Evolutionary conservation across 1,140 invertebrate species (phyloP), one percentile per base, ranked within the genome.

Genomic region (Saccostrea glomerata): DNA sequence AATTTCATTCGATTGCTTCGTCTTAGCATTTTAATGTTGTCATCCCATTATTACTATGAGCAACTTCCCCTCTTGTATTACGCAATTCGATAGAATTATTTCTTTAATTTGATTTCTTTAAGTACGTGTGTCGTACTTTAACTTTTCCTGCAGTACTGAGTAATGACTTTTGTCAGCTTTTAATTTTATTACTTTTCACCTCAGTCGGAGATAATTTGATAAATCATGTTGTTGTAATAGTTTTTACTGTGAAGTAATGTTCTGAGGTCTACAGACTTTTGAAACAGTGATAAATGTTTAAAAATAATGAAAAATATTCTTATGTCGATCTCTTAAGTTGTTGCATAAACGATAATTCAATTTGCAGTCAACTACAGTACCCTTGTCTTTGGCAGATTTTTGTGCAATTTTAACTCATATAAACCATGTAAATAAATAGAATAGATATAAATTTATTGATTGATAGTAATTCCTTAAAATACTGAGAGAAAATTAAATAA

Each of bases 111-210:
- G 30, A 77, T 77, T 77, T 25, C 70, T 36, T 30, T 30, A 77
- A 36, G 11, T 15, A 77, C 11, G 30, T 25, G 11, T 9, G 11
- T 30, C 25, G 30, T 77, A 40, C 25, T 30, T 77, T 77, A 11
- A 25, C 25, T 17, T 3, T 30, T 77, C 7, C 25, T 36, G 15
- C n/a, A 77, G 13, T 25, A 11, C 30, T 77, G 11, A 25, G 30
- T 7, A 77, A 25, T 77, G 23, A 4, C 23, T 30, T 1, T 36
- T 77, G 30, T 77, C 25, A 36, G 30, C 17, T 77, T 77, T 77
- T 30, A 77, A 77, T 77, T 77, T 15, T 25, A 77, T 77, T 77
- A 77, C 30, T 25, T 66, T 66, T 77, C 23, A 77, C 70, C 25
- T 77, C 30, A 36, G 25, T 12, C 3, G 13, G 13, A 36, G 70